These are phyloP conservation scores for Chalcis sispes DNA, from an alignment of 2,888 invertebrate species.

Conservation along the genomic window DNA sequence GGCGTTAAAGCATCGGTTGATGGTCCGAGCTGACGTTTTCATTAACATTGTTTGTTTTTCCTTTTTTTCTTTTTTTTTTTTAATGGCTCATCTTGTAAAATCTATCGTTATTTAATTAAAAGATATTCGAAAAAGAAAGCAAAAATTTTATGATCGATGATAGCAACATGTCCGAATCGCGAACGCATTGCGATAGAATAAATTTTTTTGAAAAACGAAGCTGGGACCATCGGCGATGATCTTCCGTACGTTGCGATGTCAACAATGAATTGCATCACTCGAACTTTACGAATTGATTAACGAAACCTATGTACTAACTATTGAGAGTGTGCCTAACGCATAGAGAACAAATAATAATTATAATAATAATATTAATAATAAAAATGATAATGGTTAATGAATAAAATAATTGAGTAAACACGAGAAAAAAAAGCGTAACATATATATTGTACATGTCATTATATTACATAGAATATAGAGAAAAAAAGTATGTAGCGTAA, in stretches of 20 bases:
- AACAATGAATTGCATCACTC: constrained; percentile 1
- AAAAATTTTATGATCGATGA: too few species aligned
- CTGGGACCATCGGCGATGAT: background rate
- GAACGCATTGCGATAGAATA: too few species aligned
- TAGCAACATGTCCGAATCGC: too few species aligned
- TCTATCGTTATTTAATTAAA: too few species aligned
- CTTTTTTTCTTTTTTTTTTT: too few species aligned
- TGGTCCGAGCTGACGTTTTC: too few species aligned
- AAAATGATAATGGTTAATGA: constrained; percentile 50
- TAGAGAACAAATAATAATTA: constrained; percentile 48
- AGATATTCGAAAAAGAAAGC: too few species aligned
- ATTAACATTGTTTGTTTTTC: too few species aligned
- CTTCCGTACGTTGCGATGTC: background rate
- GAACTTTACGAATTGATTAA: constrained; percentile 40
- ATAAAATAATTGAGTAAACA: constrained; percentile 21
- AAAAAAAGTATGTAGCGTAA: constrained; percentile 60
- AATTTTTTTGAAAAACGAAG: too few species aligned
- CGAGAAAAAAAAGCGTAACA: constrained; percentile 50
- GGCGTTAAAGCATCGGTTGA: too few species aligned
- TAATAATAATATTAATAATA: constrained; percentile 37
- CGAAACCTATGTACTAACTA: constrained; percentile 46
- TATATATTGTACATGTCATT: constrained; percentile 60
- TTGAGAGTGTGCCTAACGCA: constrained; percentile 67
- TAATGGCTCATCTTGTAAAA: too few species aligned
- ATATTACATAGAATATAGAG: constrained; percentile 47